These are phyloP conservation scores for Macrobrachium nipponense DNA, from an alignment of 1,140 invertebrate genomes.

Conservation along the genomic window DNA sequence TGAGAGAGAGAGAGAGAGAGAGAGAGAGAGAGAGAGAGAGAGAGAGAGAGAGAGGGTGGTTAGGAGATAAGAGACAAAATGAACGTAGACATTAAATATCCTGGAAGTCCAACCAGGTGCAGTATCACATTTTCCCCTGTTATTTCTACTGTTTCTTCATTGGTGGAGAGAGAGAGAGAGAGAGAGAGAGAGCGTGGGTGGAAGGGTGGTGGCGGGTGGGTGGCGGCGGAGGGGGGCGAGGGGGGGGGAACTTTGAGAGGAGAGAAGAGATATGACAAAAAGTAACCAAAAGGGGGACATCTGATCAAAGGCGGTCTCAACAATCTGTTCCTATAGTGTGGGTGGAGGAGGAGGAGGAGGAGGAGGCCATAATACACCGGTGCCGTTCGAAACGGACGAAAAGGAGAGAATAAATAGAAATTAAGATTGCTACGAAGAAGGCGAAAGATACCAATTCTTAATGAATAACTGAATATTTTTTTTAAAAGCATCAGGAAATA, in stretches of 20 bases:
- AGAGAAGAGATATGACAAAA: conserved; percentile 35
- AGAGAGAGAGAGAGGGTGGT: neutral
- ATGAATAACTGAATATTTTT: too few species aligned
- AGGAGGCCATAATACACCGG: too few species aligned
- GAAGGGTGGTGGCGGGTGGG: neutral
- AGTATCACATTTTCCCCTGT: too few species aligned
- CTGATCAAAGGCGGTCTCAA: neutral
- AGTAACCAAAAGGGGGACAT: conserved; percentile 50
- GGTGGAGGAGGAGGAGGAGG: neutral
- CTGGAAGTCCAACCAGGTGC: too few species aligned
- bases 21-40: neutral
- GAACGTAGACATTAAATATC: too few species aligned
- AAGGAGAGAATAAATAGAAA: too few species aligned
- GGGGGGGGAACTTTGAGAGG: neutral
- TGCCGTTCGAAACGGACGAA: too few species aligned
- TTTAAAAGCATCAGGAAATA: too few species aligned
- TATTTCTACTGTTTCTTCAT: too few species aligned
- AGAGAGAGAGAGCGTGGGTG: neutral
- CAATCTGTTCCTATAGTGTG: neutral
- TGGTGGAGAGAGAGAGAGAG: neutral
- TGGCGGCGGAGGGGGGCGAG: neutral
- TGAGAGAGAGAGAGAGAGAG: neutral
- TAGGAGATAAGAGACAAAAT: too few species aligned
- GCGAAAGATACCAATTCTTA: too few species aligned
- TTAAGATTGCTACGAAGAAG: too few species aligned